Evolutionary conservation across 2,797 vertebrate genomes (phyloP), one percentile per base, ranked within the genome.

Genomic region (Etheostoma perlongum): DNA sequence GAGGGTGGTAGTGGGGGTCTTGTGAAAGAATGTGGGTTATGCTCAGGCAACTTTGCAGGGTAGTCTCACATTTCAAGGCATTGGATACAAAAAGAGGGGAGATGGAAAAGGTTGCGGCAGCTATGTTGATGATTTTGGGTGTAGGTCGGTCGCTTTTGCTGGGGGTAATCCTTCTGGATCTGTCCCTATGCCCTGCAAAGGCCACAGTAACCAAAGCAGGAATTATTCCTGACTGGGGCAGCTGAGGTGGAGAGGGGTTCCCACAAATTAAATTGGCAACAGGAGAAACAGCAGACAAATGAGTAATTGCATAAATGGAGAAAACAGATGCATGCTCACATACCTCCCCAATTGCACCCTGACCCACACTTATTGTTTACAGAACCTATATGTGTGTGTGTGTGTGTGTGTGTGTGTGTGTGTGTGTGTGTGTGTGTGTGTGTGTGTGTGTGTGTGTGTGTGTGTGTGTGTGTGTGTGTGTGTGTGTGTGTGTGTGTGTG

Each of bases 291-390:
- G 52, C 1, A 25, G 72, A 93, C 89, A 79, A 80, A 85, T 92
- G 93, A 89, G 91, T 94, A 94, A 95, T 95, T 88, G 93, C 93
- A 93, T 87, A 94, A 94, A 96, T 95, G 93, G 89, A 90, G 87
- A 95, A 96, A 97, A 95, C 96, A 97, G 96, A 96, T 96, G 96
- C 89, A 92, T 84, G 85, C 82, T 91, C 88, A 93, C 89, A 84
- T 88, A 84, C 82, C 91, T 89, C 86, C 62, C 84, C 87, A 85
- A 81, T 88, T 94, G 88, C 90, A 92, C 92, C 72, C 91, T 84
- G 88, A 90, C 89, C 94, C 58, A 76, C 68, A 64, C 62, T 40
- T 33, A 71, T 76, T 88, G 77, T 89, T 88, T 86, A 84, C 59
- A 68, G 21, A 67, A 61, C 42, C 19, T 60, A 5, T 74, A 4